A percentile compares a stretch with the other conserved stretches of the same genome.
phyloP scores from a whole-genome alignment of 2,113 vertebrate species.

The Scartelaos histophorus region DNA sequence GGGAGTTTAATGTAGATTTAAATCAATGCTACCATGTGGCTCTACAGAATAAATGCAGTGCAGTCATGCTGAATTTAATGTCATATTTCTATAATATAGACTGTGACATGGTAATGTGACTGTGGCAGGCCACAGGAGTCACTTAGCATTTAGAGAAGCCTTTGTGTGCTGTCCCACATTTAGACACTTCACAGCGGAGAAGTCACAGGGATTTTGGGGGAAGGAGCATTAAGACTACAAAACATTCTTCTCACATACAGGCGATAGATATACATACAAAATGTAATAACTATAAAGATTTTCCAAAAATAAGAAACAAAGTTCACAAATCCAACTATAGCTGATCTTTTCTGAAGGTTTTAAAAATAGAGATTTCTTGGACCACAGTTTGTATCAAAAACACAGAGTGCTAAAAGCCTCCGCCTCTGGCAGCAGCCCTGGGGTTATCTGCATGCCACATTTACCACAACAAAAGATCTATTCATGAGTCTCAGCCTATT shows the following conservation, averaged over 20 bases:
- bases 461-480: constrained; percentile 8
- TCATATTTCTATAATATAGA: too few species aligned
- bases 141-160: background rate
- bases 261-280: background rate
- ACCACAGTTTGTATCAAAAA: constrained; percentile 1
- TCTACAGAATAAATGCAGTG: too few species aligned
- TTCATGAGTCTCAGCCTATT: background rate
- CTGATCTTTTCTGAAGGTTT: background rate
- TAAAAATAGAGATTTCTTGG: background rate
- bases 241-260: background rate
- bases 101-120: too few species aligned
- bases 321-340: background rate
- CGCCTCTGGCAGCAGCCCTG: background rate
- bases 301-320: background rate
- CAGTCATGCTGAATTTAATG: too few species aligned
- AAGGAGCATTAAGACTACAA: background rate
- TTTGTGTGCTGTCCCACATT: background rate
- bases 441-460: background rate
- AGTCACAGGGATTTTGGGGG: background rate
- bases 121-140: background rate
- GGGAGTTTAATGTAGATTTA: too few species aligned
- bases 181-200: background rate
- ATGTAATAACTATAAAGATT: background rate
- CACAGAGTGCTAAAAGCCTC: background rate
- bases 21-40: too few species aligned